These are phyloP conservation scores for Istiophorus platypterus DNA, from an alignment of 2,113 vertebrate species.

Conservation along the genomic window DNA sequence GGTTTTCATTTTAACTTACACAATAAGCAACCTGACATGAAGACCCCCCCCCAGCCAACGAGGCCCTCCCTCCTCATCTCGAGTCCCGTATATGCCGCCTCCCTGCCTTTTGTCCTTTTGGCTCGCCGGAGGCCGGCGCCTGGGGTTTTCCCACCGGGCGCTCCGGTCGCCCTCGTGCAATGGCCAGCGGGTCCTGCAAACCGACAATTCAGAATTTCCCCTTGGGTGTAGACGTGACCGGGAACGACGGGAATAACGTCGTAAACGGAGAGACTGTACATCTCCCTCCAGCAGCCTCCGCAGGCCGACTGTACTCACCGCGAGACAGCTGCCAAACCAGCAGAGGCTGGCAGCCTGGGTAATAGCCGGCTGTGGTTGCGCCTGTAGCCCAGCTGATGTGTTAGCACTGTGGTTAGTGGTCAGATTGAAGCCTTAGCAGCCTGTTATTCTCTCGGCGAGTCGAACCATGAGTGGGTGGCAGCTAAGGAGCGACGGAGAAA, in stretches of 20 bases:
- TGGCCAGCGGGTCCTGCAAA: not conserved
- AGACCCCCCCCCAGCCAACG: not conserved
- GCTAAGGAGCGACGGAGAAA: slow-evolving; percentile 23
- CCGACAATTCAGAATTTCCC: not conserved
- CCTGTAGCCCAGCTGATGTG: slow-evolving; percentile 51
- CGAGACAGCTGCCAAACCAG: slow-evolving; percentile 61
- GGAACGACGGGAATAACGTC: too few species aligned
- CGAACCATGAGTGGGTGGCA: slow-evolving; percentile 43
- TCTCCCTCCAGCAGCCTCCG: slow-evolving; percentile 1
- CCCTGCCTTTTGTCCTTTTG: not conserved
- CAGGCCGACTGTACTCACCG: slow-evolving; percentile 18
- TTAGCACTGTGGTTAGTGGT: slow-evolving; percentile 63
- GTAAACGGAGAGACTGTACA: not conserved
- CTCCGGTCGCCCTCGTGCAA: not conserved
- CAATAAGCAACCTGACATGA: not conserved
- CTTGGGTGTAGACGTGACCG: not conserved
- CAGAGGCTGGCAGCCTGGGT: slow-evolving; percentile 49
- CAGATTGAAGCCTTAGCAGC: slow-evolving; percentile 50
- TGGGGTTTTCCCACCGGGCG: not conserved
- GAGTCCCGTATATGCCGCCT: too few species aligned
- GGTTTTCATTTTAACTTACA: not conserved
- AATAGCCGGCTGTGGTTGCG: slow-evolving; percentile 53
- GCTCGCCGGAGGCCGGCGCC: too few species aligned
- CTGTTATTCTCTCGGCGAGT: slow-evolving; percentile 55
- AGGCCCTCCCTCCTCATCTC: too few species aligned